Conservation (phyloP, 2,797 vertebrate species). For the Amblyopsis hoosieri region DNA sequence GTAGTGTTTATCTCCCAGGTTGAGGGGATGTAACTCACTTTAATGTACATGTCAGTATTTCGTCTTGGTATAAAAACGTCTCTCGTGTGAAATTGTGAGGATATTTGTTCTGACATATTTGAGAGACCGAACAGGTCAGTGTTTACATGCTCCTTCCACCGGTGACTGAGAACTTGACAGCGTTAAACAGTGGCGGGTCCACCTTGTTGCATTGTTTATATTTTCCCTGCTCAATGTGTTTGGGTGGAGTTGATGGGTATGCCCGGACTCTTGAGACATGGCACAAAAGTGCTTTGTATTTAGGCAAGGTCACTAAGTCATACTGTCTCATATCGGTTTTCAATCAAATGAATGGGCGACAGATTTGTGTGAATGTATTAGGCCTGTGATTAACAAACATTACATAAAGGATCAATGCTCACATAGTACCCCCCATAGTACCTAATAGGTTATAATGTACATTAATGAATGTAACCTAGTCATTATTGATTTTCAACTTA, state of each 20-base stretch:
- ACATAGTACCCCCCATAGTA: too few relatives aligned
- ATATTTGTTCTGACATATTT: conserved; percentile 9
- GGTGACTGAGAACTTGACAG: not conserved
- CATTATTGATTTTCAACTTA: too few relatives aligned
- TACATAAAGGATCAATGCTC: too few relatives aligned
- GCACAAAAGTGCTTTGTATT: conserved; percentile 6
- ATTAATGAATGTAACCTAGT: too few relatives aligned
- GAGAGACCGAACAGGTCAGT: conserved; percentile 1
- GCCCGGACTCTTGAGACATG: not conserved
- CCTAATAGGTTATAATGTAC: too few relatives aligned
- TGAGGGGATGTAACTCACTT: not conserved
- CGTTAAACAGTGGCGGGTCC: not conserved
- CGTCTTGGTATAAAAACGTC: conserved; percentile 8
- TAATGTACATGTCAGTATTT: not conserved
- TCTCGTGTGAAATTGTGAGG: not conserved
- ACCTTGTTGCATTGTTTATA: not conserved
- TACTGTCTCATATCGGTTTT: conserved; percentile 6
- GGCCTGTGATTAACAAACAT: not conserved
- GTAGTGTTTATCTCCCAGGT: conserved; percentile 2
- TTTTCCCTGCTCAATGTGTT: not conserved
- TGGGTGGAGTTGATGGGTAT: not conserved
- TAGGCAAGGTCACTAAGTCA: conserved; percentile 6
- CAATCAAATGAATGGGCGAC: not conserved
- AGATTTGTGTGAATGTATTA: not conserved
- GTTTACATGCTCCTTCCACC: conserved; percentile 3